A percentile compares a stretch with the other conserved stretches of the same genome.
These are phyloP conservation scores for Oligia latruncula DNA, from an alignment of 2,888 invertebrate species.

Conservation along the genomic window DNA sequence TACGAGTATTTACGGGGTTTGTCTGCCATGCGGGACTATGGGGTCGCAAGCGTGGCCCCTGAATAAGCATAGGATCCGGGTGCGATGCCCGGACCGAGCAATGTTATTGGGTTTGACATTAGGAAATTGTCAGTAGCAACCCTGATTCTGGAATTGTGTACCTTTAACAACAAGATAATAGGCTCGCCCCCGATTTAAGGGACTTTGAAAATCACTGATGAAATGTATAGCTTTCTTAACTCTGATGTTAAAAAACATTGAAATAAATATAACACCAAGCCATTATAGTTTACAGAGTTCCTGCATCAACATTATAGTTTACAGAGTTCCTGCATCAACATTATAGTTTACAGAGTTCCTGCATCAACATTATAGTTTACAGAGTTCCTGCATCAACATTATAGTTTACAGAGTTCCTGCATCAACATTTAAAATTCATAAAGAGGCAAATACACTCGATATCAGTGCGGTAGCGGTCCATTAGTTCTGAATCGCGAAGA, in stretches of 20 bases:
- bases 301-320: conserved; percentile 45
- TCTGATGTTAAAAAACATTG: neutral
- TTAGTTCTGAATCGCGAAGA: conserved; percentile 63
- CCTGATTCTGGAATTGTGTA: neutral
- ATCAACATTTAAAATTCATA: conserved; percentile 66
- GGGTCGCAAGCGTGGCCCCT: neutral
- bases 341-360: no score
- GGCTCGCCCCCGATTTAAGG: neutral
- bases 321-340: conserved; percentile 1
- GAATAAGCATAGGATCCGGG: neutral
- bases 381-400: no score
- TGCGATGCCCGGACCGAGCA: neutral
- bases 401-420: neutral
- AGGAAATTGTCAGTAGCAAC: neutral
- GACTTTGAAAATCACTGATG: neutral
- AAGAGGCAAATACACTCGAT: conserved; percentile 65
- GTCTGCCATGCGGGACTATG: neutral
- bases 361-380: conserved; percentile 2
- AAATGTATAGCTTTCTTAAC: neutral
- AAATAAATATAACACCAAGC: neutral
- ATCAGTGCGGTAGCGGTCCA: conserved; percentile 66
- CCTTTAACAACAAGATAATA: neutral
- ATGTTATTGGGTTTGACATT: neutral
- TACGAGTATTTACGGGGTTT: no score
- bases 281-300: conserved; percentile 3